These are phyloP conservation scores for Misgurnus anguillicaudatus DNA, from an alignment of 2,113 vertebrate genomes.

Conservation along the genomic window DNA sequence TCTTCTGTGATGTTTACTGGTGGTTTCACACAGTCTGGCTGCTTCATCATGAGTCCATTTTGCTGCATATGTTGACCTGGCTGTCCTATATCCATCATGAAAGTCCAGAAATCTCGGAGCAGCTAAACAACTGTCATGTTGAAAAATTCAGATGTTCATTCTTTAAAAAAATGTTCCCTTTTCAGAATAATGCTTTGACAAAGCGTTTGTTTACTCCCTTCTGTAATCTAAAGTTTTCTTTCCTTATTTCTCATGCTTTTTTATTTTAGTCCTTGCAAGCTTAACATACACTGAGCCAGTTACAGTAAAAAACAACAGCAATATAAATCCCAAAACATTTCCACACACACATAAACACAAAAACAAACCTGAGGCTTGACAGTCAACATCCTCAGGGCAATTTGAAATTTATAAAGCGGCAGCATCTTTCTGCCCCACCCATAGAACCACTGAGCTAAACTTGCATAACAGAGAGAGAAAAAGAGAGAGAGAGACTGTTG, in stretches of 20 bases:
- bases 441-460: slow-evolving; percentile 43
- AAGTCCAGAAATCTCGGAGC: not conserved
- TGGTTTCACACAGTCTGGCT: slow-evolving; percentile 32
- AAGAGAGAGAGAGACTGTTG: not conserved
- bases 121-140: not conserved
- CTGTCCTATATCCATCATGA: slow-evolving; percentile 21
- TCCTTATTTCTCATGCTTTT: not conserved
- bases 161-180: not conserved
- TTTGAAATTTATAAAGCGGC: slow-evolving; percentile 40
- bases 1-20: slow-evolving; percentile 28
- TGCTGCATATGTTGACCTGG: not conserved
- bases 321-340: no score
- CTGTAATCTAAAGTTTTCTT: no score
- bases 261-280: no score
- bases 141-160: not conserved
- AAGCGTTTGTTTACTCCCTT: no score
- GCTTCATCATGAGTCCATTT: not conserved
- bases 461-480: slow-evolving; percentile 27
- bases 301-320: no score
- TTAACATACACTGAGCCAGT: no score
- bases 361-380: not conserved
- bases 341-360: not conserved
- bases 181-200: not conserved
- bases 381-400: slow-evolving; percentile 23
- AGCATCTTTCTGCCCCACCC: slow-evolving; percentile 28